A percentile compares a stretch with the other conserved stretches of the same genome.
Conservation (phyloP, 2,888 invertebrate genomes). For the Plagodis dolabraria region DNA sequence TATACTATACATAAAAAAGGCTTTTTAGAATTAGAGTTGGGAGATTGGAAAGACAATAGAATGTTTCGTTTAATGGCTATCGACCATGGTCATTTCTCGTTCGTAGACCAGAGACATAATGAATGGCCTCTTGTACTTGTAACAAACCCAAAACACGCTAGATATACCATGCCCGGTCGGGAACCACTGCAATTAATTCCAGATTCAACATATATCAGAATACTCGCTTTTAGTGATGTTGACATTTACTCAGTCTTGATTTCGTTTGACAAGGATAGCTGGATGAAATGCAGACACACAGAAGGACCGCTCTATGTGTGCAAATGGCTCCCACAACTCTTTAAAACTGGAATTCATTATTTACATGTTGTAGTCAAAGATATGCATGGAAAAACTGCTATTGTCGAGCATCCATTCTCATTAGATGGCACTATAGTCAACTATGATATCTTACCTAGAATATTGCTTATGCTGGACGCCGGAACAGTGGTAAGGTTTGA, state of each 20-base stretch:
- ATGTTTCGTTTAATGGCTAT: slow-evolving; percentile 93
- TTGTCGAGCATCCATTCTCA: slow-evolving; percentile 89
- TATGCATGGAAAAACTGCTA: slow-evolving; percentile 81
- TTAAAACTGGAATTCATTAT: slow-evolving; percentile 87
- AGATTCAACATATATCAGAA: slow-evolving; percentile 91
- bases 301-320: slow-evolving; percentile 89
- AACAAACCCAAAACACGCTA: slow-evolving; percentile 96
- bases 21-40: slow-evolving; percentile 94
- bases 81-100: slow-evolving; percentile 95
- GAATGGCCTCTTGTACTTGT: slow-evolving; percentile 93
- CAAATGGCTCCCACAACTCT: slow-evolving; percentile 89
- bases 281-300: slow-evolving; percentile 86
- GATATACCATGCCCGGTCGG: slow-evolving; percentile 88
- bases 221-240: slow-evolving; percentile 91
- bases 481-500: slow-evolving; percentile 87
- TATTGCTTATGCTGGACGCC: slow-evolving; percentile 91
- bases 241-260: slow-evolving; percentile 87
- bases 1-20: slow-evolving; percentile 93
- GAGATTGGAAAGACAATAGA: slow-evolving; percentile 96
- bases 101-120: slow-evolving; percentile 90
- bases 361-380: slow-evolving; percentile 87
- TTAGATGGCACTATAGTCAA: slow-evolving; percentile 88
- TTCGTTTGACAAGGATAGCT: slow-evolving; percentile 86
- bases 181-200: slow-evolving; percentile 88
- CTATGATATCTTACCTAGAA: slow-evolving; percentile 88